These are phyloP conservation scores for Salvelinus namaycush DNA, from an alignment of 2,113 vertebrate genomes.

Conservation along the genomic window DNA sequence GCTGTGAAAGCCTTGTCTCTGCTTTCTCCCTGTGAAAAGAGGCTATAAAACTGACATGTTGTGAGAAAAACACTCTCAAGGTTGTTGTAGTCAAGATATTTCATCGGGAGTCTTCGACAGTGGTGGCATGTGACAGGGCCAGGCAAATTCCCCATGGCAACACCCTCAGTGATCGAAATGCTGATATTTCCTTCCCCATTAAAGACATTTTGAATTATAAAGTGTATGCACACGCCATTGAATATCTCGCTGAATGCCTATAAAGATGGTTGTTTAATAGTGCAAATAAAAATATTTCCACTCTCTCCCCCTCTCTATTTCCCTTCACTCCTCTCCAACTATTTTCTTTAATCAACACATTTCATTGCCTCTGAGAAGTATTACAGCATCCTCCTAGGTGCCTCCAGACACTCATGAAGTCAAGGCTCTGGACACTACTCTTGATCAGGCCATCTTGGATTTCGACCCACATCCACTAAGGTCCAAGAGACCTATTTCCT, in stretches of 20 bases:
- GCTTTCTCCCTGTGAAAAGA: constrained; percentile 25
- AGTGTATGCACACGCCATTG: background rate
- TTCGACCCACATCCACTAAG: background rate
- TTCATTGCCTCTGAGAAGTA: background rate
- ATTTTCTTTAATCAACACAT: background rate
- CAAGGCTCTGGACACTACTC: background rate
- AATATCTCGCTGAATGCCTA: background rate
- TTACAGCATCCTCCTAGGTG: background rate
- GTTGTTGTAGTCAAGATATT: constrained; percentile 21
- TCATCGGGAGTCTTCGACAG: background rate
- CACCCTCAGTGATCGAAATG: constrained; percentile 7
- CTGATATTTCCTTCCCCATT: background rate
- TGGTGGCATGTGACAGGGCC: constrained; percentile 4
- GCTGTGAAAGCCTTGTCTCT: constrained; percentile 46
- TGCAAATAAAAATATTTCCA: background rate
- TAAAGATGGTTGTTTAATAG: background rate
- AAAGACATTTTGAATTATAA: background rate
- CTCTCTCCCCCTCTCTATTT: background rate
- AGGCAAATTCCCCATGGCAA: constrained; percentile 26
- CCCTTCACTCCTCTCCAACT: background rate
- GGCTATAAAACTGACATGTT: constrained; percentile 26
- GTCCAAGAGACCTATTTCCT: constrained; percentile 15
- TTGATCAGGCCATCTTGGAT: background rate
- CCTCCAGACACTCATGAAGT: background rate
- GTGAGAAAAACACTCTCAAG: constrained; percentile 34